Evolutionary conservation across 2,797 vertebrate species (phyloP), one percentile per base, ranked within the genome.

Genomic region (Fratercula arctica): DNA sequence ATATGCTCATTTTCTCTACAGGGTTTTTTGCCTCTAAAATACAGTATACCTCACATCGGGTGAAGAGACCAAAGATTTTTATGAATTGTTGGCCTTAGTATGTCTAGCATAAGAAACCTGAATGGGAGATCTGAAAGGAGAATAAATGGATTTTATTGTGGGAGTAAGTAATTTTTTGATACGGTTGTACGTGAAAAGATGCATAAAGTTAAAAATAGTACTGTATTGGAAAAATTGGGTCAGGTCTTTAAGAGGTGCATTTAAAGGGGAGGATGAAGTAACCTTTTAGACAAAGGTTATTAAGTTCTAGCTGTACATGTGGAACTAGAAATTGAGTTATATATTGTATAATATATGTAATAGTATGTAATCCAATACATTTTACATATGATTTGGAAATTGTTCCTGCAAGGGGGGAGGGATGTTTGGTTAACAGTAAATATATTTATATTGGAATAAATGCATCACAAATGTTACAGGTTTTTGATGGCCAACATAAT

Each of bases 371-470:
- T 48, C 18, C n/a, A 46, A 3, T 31, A 39, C 24, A 46, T 54
- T 80, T 85, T 15, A 46, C 3, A 1, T 33, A 37, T 5, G 50
- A 79, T 9, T 17, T 82, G 24, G 59, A 70, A 76, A 41, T 28
- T 46, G 10, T 45, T 77, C 14, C 45, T 41, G 7, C 0, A 0
- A 63, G 21, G 3, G 9, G 8, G 4, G 3, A 1, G 20, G 7
- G 29, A 25, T 26, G 12, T 61, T 57, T 68, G 50, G 7, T 87
- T 68, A 53, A 67, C 43, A 80, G 33, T 46, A 59, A 46, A 48
- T 63, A 24, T 41, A 26, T 45, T 87, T 66, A 33, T 2, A 0
- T 41, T 88, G 57, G 11, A 84, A 45, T 48, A 56, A 37, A 24
- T 54, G 26, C 10, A 24, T 72, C 26, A 33, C 13, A 61, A 90